Evolutionary conservation across 2,888 invertebrate species (phyloP), one percentile per base, ranked within the genome.

Genomic region (Dynastes hyllus): DNA sequence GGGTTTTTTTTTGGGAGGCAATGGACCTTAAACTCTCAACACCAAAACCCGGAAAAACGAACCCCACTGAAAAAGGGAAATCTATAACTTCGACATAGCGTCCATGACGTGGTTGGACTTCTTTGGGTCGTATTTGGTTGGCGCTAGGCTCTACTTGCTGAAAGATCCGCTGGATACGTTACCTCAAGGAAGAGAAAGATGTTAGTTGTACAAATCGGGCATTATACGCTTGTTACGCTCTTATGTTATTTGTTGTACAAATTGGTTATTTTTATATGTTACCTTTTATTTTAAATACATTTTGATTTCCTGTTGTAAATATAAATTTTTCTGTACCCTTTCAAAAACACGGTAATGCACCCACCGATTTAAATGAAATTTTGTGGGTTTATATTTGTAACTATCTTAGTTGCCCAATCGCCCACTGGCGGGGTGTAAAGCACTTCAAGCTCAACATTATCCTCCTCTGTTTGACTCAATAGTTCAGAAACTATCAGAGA

Each of bases 161-260:
- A 96, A 96, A 84, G 97, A 97, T 86, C 94, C 95, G 27, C 87
- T 94, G 1, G 93, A 93, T 0, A 94, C 95, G 0, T 87, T 96
- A 76, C 93, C 94, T 0, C 91, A 93, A 84, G 95, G 94, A 81
- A 91, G 90, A 92, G 92, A 87, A 93, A 90, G 85, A 87, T 85
- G 58, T 6, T 9, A 50, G 87, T 86, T 51, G 79, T 89, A n/a
- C 81, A 81, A 61, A 55, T 84, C 1, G 83, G 82, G 22, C 89
- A 90, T 81, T 87, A 88, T 40, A 73, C 70, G 2, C 27, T 83
- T 5, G 61, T 76, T 13, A 63, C 70, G 8, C n/a, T 69, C 9
- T 65, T 80, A 8, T 55, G 22, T 27, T 70, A 69, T n/a, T 9
- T 77, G 11, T 51, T 80, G 45, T 79, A 76, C 32, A 79, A 67